These are phyloP conservation scores for Rhodinocichla rosea DNA, from an alignment of 2,113 vertebrate genomes.

Conservation along the genomic window DNA sequence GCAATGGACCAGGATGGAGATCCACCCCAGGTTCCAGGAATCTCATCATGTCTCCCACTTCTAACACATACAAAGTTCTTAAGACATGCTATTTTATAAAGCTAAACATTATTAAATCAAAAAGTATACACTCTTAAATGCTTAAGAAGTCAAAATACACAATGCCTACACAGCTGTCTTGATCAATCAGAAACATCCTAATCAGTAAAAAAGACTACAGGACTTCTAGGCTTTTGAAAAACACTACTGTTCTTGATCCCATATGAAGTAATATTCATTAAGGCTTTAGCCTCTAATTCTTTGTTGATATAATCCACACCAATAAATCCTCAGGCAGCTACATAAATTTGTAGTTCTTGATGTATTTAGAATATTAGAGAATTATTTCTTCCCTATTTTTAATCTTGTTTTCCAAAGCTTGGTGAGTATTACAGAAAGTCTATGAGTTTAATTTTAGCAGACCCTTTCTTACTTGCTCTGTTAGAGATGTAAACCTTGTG, in stretches of 20 bases:
- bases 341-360: not conserved
- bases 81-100: not conserved
- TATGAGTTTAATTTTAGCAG: not conserved
- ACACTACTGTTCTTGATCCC: not conserved
- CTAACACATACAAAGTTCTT: not conserved
- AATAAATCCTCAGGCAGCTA: not conserved
- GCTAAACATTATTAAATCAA: not conserved
- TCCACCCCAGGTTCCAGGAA: rapidly evolving
- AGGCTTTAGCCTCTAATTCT: not conserved
- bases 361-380: not conserved
- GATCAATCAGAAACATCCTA: not conserved
- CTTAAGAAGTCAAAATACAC: not conserved
- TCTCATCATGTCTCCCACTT: rapidly evolving
- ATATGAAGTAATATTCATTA: not conserved
- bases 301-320: not conserved
- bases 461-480: not conserved
- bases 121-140: not conserved
- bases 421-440: not conserved
- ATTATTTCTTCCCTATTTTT: not conserved
- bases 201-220: not conserved
- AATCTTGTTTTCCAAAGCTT: not conserved
- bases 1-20: not conserved
- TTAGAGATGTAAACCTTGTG: not conserved
- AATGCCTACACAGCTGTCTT: not conserved
- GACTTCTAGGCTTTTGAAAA: not conserved